Base-by-base conservation (phyloP, 1,140 invertebrate species). In the Pogonomyrmex barbatus region DNA sequence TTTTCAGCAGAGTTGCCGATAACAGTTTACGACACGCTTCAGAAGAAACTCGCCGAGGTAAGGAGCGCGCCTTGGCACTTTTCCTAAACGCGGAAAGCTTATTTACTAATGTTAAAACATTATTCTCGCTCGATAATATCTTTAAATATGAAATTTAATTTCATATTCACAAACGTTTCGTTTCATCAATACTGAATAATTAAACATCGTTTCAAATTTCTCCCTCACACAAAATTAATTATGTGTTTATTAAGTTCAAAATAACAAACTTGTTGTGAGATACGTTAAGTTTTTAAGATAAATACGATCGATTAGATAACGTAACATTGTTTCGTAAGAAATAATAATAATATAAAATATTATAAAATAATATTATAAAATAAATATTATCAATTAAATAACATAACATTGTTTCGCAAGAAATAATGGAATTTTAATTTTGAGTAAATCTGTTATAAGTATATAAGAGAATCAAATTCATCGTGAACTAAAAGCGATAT, bases 1-100 rank as follows among this genome's bases (percentile, higher is more conserved):
- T 89, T 71, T 79, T 87, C 68, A 62, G 47, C 33, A 17, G 45
- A 76, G 54, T 47, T 36, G 50, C 36, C 60, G 87, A 85, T 82
- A 87, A 83, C 63, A 84, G 87, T 89, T 87, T 83, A 89, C 84
- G 84, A 79, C 84, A 78, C 83, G 58, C 65, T 86, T 77, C 54
- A 71, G 17, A 84, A 86, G 78, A 78, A 82, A 81, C 85, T 83
- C 77, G 65, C 36, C 68, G 42, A 73, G 42, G 24, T 42, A 54
- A 70, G 58, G 52, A 54, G 24, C 50, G 17, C 9, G 47, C 24
- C 36, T 39, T 17, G 8, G 36, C 63, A 65, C 33, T 42, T 62
- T 77, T 36, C 45, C 8, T 62, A 60, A 83, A 75, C 12, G 12
- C 54, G 4, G 24, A 33, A 75, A 70, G n/a, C 42, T 47, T 36